Evolutionary conservation across 2,888 invertebrate genomes (phyloP).

Genomic region (Synergus laeviventris): DNA sequence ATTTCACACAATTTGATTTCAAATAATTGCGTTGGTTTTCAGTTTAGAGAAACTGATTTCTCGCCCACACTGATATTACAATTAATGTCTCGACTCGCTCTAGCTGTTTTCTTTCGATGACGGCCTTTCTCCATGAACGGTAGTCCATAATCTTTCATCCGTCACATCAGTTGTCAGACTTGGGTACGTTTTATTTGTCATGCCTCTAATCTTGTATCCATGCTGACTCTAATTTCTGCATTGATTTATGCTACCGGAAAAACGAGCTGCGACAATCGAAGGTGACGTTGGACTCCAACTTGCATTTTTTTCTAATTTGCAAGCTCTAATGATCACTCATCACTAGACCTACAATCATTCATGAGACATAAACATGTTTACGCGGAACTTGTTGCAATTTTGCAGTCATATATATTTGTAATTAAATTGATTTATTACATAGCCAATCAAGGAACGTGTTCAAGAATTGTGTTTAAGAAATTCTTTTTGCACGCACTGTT

Average conservation of each 20-base stretch:
- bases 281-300: slow-evolving; percentile 9
- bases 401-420: slow-evolving; percentile 3
- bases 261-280: slow-evolving; percentile 5
- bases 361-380: slow-evolving; percentile 24
- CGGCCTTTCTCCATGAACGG: slow-evolving; percentile 4
- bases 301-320: slow-evolving; percentile 15
- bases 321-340: neutral
- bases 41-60: neutral
- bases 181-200: slow-evolving; percentile 9
- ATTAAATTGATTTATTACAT: slow-evolving; percentile 27
- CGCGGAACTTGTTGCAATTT: neutral
- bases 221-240: slow-evolving; percentile 18
- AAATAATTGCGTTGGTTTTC: neutral
- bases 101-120: neutral
- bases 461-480: neutral
- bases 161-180: slow-evolving; percentile 16
- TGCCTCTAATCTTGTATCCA: slow-evolving; percentile 12
- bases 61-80: neutral
- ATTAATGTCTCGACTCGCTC: neutral
- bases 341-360: slow-evolving; percentile 11
- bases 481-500: slow-evolving; percentile 8
- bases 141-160: slow-evolving; percentile 18
- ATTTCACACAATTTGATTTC: neutral
- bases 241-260: slow-evolving; percentile 3
- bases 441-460: neutral